phyloP scores from a whole-genome alignment of 2,888 invertebrate species.

The Teleogryllus oceanicus region DNA sequence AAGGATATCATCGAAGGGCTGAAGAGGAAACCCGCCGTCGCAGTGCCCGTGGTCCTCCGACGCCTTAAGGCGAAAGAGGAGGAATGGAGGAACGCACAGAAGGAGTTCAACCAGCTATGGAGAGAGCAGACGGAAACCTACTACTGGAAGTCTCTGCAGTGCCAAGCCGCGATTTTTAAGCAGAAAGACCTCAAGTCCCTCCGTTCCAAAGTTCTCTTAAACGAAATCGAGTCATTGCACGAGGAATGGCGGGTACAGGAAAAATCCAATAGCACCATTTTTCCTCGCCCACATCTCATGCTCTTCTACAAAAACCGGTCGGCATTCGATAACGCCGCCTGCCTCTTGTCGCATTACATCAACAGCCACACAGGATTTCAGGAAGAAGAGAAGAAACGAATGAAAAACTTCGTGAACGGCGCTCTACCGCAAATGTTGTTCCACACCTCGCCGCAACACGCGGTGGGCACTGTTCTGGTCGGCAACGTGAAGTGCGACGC shows the following conservation, averaged over 20 bases:
- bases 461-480: too few species aligned
- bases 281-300: neutral
- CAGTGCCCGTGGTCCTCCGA: neutral
- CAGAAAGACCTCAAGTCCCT: neutral
- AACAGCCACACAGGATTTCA: neutral
- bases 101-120: neutral
- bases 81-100: slow-evolving; percentile 22
- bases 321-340: neutral
- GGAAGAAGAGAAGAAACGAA: neutral
- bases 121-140: neutral
- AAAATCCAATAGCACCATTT: neutral
- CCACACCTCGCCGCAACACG: too few species aligned
- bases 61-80: slow-evolving; percentile 23
- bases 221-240: neutral
- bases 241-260: neutral
- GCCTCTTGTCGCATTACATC: neutral
- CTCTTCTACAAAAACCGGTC: neutral
- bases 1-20: neutral
- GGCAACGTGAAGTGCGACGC: too few species aligned
- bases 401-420: neutral
- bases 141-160: neutral
- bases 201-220: neutral
- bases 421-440: too few species aligned
- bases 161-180: neutral
- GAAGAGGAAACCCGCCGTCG: neutral